Evolutionary conservation across 1,140 invertebrate species (phyloP).

Genomic region (Nephotettix cincticeps): DNA sequence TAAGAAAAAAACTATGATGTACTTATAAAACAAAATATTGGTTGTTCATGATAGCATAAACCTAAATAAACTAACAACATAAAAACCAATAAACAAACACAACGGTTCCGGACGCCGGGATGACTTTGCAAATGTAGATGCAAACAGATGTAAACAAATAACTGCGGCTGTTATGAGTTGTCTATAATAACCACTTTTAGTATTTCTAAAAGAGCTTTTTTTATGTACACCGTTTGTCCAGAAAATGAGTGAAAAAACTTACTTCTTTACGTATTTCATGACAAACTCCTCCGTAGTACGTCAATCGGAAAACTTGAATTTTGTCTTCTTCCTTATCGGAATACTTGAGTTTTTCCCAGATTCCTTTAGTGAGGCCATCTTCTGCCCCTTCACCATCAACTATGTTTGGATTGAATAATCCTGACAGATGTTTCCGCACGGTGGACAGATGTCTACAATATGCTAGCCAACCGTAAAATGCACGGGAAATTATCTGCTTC

Average conservation of each 20-base stretch:
- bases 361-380: conserved; percentile 64
- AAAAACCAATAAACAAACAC: too few relatives aligned
- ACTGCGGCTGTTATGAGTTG: too few relatives aligned
- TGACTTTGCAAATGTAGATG: too few relatives aligned
- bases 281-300: conserved; percentile 85
- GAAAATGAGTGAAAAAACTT: conserved; percentile 17
- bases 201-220: too few relatives aligned
- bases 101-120: too few relatives aligned
- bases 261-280: conserved; percentile 74
- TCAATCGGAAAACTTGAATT: conserved; percentile 75
- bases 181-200: too few relatives aligned
- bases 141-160: too few relatives aligned
- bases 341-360: conserved; percentile 63
- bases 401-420: conserved; percentile 74
- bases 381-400: conserved; percentile 49
- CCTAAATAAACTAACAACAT: too few relatives aligned
- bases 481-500: conserved; percentile 89
- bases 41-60: too few relatives aligned
- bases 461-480: conserved; percentile 95
- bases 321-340: conserved; percentile 58
- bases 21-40: too few relatives aligned
- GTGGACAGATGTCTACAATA: conserved; percentile 91
- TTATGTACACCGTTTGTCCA: too few relatives aligned
- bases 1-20: too few relatives aligned
- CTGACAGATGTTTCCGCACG: conserved; percentile 86